Conservation (phyloP, 2,888 invertebrate species). For the Sisyra terminalis region DNA sequence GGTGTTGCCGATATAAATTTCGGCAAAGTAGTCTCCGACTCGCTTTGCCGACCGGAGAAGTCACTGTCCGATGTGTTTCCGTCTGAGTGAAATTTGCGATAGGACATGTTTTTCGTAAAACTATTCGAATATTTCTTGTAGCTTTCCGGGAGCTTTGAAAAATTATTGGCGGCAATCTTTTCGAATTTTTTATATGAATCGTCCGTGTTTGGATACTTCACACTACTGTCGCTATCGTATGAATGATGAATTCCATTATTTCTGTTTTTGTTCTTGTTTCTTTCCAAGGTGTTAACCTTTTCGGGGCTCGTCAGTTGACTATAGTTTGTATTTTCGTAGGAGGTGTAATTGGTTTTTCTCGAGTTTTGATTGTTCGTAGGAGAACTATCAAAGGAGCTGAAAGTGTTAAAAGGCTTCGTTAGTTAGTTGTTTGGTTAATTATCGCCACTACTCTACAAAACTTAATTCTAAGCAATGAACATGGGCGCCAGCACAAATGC, state of each 20-base stretch:
- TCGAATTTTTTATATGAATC: constrained; percentile 18
- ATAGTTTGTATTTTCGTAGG: constrained; percentile 21
- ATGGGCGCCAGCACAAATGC: no score
- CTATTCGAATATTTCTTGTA: constrained; percentile 8
- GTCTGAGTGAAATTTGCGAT: not conserved
- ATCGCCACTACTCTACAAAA: no score
- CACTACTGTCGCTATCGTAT: constrained; percentile 22
- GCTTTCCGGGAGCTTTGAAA: constrained; percentile 9
- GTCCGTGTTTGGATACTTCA: constrained; percentile 20
- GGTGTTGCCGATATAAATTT: constrained; percentile 9
- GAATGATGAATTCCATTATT: constrained; percentile 18
- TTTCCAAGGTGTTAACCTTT: constrained; percentile 25
- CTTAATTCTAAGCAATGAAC: no score
- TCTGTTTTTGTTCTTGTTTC: constrained; percentile 19
- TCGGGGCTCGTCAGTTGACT: constrained; percentile 26
- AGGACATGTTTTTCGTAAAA: constrained; percentile 6
- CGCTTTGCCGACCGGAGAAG: constrained; percentile 1
- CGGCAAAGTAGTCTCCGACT: constrained; percentile 2
- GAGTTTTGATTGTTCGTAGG: not conserved
- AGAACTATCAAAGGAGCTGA: constrained; percentile 1
- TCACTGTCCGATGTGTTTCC: constrained; percentile 3
- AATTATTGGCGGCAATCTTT: constrained; percentile 6
- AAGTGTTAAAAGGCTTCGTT: no score
- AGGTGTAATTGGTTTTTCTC: constrained; percentile 10
- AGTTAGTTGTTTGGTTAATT: no score